Percentiles rank a stretch among this genome's conserved stretches.
These are phyloP conservation scores for Fulmarus glacialis DNA, from an alignment of 2,113 vertebrate genomes.

Conservation along the genomic window DNA sequence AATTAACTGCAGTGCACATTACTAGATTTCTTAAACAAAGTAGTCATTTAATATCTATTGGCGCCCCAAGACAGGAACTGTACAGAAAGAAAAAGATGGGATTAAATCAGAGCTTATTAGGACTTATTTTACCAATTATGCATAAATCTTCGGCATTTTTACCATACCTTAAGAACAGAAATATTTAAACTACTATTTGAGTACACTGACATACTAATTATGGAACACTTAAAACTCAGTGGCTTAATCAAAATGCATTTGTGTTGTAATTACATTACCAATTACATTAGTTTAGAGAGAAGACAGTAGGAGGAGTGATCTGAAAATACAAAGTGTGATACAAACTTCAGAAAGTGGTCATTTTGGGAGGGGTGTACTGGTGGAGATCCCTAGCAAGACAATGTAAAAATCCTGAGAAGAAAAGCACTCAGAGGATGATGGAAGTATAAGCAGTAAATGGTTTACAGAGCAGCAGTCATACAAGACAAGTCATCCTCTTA, in stretches of 20 bases:
- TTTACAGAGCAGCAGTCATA: background rate
- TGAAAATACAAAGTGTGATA: background rate
- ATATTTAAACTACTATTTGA: background rate
- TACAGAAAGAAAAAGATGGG: background rate
- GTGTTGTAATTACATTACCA: background rate
- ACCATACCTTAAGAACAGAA: background rate
- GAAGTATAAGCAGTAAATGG: background rate
- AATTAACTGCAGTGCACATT: slow-evolving; percentile 12
- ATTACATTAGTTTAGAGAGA: background rate
- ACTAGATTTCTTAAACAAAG: slow-evolving; percentile 24
- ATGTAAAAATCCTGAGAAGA: background rate
- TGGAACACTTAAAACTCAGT: background rate
- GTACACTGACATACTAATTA: background rate
- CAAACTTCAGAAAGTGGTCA: background rate
- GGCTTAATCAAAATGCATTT: background rate
- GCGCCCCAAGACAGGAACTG: background rate
- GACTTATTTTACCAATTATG: background rate
- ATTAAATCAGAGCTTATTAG: background rate
- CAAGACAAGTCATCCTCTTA: background rate
- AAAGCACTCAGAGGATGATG: background rate
- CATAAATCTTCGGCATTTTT: background rate
- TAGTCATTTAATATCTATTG: background rate
- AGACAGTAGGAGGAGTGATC: background rate
- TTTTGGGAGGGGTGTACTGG: background rate
- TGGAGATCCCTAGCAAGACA: background rate